A percentile compares a stretch with the other conserved stretches of the same genome.
Conservation (phyloP, 1,140 invertebrate genomes). For the Drosophila baimaii region DNA sequence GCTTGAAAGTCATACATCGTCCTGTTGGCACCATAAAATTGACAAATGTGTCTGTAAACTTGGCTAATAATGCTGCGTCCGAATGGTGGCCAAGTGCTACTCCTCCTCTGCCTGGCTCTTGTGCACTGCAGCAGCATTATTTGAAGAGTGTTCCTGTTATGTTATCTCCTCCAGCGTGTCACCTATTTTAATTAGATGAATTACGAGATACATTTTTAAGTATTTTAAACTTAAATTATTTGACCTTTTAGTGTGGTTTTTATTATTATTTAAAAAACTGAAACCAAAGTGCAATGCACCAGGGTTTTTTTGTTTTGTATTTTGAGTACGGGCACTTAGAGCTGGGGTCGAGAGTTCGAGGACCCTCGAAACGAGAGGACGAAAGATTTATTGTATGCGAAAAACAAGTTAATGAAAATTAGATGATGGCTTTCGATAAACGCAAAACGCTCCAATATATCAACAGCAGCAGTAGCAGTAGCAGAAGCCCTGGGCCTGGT, state of each 20-base stretch:
- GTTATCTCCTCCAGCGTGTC: not conserved
- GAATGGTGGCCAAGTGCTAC: conserved; percentile 14
- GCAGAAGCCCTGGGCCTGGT: conserved; percentile 15
- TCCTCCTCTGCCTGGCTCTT: not conserved
- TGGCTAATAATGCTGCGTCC: conserved; percentile 72
- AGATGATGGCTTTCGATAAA: conserved; percentile 79
- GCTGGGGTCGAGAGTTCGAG: conserved; percentile 24
- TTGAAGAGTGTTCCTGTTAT: not conserved
- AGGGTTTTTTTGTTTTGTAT: not conserved
- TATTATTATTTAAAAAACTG: not conserved
- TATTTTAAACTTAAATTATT: not conserved
- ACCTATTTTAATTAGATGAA: not conserved
- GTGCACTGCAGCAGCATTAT: not conserved
- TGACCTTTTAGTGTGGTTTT: not conserved
- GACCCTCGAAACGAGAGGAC: conserved; percentile 29
- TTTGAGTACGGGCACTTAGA: conserved; percentile 1
- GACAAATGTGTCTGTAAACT: conserved; percentile 84
- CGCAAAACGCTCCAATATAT: conserved; percentile 68
- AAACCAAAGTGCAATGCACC: conserved; percentile 3
- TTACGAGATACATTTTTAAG: not conserved
- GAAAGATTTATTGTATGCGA: conserved; percentile 67
- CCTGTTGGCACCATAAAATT: conserved; percentile 80
- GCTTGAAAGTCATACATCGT: conserved; percentile 55
- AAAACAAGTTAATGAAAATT: conserved; percentile 79
- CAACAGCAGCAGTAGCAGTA: conserved; percentile 38